A percentile compares a stretch with the other conserved stretches of the same genome.
These are phyloP conservation scores for roundworm (Caenorhabditis elegans) DNA, from an alignment of 1,140 invertebrate genomes.

Conservation along the genomic window WBcel235 BX284604.4:8497001-8497500, in stretches of 20 bases:
- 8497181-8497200: neutral
- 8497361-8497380: neutral
- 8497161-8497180: conserved; percentile 40
- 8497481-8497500: conserved; percentile 62
- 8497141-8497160: neutral
- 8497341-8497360: conserved; percentile 49
- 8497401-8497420: no score
- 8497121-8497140: conserved; percentile 52
- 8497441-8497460: no score
- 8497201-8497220: conserved; percentile 32
- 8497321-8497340: conserved; percentile 10
- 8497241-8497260: conserved; percentile 23
- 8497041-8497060: conserved; percentile 55
- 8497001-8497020: conserved; percentile 53
- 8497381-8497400: no score
- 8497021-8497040: conserved; percentile 42
- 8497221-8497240: conserved; percentile 41
- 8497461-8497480: conserved; percentile 38
- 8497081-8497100: conserved; percentile 63
- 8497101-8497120: conserved; percentile 61
- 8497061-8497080: conserved; percentile 50
- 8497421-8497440: no score
- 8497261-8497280: neutral
- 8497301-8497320: neutral
- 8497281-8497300: conserved; percentile 16